Evolutionary conservation across 1,140 invertebrate species (phyloP), one percentile per base, ranked within the genome.

Genomic region (Semibalanus balanoides): DNA sequence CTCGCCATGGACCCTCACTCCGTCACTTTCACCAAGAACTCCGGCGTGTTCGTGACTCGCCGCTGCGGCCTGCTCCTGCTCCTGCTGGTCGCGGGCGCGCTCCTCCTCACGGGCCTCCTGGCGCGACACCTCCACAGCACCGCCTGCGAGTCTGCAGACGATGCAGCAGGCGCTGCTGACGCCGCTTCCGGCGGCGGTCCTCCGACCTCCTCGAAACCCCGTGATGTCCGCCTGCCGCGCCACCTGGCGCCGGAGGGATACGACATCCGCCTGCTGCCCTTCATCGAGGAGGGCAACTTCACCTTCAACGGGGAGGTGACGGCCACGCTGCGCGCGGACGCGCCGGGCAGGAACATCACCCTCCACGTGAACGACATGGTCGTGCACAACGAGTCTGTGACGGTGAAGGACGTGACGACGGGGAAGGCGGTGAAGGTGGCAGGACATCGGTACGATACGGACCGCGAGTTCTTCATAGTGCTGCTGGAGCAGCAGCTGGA

Each of bases 391-490:
- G 75, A 78, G 3, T 76, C 77, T 25, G 69, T 78, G 27, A 80
- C 40, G 74, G 77, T 78, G 43, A 76, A 74, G 30, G 69, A 70
- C 69, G 69, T 7, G 28, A 70, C 69, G 3, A 70, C 69, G 69
- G 28, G 69, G 5, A 22, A 77, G 51, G 17, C 17, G 75, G 28
- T 70, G 72, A 43, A 40, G 0, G 77, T 81, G 30, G 31, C 51
- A 70, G 30, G 76, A 28, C 76, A 75, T 69, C 19, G 76, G 28
- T 78, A 88, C 82, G 90, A 91, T 82, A 87, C 86, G 35, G 85
- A 87, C 9, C 85, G 88, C 71, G 88, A 95, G 81, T 94, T 95
- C 82, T 87, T 92, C 77, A 88, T 91, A 31, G 85, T 95, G 30
- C 83, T 87, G 74, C 82, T 92, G 31, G 83, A 85, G 19, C 84